Conservation (phyloP, 2,888 invertebrate species). For the Polydesmus complanatus region DNA sequence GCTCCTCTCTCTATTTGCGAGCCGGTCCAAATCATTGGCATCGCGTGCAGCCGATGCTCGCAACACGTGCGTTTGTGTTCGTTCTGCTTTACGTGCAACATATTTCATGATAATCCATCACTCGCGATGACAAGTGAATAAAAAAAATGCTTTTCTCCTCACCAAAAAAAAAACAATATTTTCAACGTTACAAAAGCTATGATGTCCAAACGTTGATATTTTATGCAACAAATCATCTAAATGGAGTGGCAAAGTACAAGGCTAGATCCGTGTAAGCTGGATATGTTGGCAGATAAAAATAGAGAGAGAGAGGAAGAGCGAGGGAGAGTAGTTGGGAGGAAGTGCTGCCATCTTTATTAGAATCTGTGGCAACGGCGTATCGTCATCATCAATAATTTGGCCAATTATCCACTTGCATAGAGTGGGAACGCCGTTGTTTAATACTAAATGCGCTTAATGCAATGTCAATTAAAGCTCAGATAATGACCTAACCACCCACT, state of each 20-base stretch:
- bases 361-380: too few relatives aligned
- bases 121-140: not conserved
- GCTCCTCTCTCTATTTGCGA: too few relatives aligned
- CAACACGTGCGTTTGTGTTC: too few relatives aligned
- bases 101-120: not conserved
- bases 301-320: not conserved
- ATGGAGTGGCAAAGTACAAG: not conserved
- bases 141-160: not conserved
- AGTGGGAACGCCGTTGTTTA: too few relatives aligned
- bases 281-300: not conserved
- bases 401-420: constrained; percentile 10
- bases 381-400: constrained; percentile 11
- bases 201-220: not conserved
- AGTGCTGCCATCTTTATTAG: not conserved
- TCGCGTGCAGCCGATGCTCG: too few relatives aligned
- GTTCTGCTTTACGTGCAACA: not conserved
- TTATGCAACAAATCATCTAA: not conserved
- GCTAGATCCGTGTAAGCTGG: too few relatives aligned
- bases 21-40: too few relatives aligned
- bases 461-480: not conserved
- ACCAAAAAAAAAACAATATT: not conserved
- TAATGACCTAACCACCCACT: not conserved
- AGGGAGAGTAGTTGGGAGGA: not conserved
- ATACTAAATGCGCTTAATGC: not conserved
- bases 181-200: not conserved